A percentile compares a stretch with the other conserved stretches of the same genome.
These are phyloP conservation scores for Neodon shergylaensis DNA, from an alignment of 2,113 vertebrate species.

Conservation along the genomic window DNA sequence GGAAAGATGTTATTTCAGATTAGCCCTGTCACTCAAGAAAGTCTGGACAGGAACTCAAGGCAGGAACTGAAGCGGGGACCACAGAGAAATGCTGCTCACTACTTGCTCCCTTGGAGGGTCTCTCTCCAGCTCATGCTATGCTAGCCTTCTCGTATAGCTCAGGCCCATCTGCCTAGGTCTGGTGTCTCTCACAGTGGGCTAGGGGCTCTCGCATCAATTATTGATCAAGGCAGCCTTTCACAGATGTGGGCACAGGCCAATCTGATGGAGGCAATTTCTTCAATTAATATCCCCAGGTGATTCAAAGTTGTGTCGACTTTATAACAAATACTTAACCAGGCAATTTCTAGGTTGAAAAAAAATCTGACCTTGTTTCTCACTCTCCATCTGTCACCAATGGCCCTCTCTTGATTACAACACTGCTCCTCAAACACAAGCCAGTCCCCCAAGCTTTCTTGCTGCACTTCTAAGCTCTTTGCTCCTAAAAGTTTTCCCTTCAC, in stretches of 20 bases:
- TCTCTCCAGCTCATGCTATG: not conserved
- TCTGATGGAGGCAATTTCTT: not conserved
- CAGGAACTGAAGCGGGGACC: not conserved
- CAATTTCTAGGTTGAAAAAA: slow-evolving; percentile 1
- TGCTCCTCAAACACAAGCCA: not conserved
- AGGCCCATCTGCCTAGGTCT: not conserved
- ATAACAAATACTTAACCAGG: not conserved
- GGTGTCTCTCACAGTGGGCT: not conserved
- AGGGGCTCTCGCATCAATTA: not conserved
- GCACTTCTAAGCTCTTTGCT: no score
- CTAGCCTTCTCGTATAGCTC: not conserved
- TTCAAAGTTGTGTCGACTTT: not conserved
- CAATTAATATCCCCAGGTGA: not conserved
- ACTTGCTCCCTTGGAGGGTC: not conserved
- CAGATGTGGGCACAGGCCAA: not conserved
- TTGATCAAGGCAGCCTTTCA: not conserved
- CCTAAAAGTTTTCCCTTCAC: not conserved
- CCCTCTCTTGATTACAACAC: not conserved
- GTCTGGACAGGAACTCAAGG: not conserved
- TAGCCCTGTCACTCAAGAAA: not conserved
- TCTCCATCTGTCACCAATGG: not conserved
- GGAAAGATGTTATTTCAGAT: not conserved
- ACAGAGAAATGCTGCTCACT: not conserved
- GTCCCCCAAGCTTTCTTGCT: no score
- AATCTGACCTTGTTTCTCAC: not conserved